Evolutionary conservation across 2,113 vertebrate genomes (phyloP).

Genomic region (Gymnobelideus leadbeateri): DNA sequence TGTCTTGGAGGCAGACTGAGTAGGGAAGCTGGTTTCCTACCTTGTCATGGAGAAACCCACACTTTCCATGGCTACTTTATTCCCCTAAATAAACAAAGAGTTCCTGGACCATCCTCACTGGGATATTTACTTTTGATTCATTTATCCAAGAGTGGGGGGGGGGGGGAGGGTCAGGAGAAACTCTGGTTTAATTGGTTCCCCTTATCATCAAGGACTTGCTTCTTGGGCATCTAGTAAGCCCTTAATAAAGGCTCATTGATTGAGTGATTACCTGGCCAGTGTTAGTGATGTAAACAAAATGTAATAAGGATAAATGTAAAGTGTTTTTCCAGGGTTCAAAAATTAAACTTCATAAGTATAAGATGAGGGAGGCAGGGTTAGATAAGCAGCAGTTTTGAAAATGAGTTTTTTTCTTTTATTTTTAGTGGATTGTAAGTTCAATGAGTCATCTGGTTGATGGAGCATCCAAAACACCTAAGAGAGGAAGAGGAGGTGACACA

Average conservation of each 20-base stretch:
- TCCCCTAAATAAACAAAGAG: background rate
- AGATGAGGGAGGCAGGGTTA: background rate
- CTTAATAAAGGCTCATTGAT: background rate
- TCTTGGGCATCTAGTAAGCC: background rate
- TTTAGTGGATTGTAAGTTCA: background rate
- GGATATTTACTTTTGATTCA: background rate
- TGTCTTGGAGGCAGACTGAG: slow-evolving; percentile 52
- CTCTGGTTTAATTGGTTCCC: background rate
- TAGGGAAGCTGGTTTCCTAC: background rate
- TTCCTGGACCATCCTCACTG: background rate
- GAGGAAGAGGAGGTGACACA: too few species aligned
- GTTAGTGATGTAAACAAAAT: slow-evolving; percentile 8
- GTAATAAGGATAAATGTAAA: background rate
- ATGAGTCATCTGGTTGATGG: background rate
- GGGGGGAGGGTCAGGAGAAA: background rate
- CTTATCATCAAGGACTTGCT: background rate
- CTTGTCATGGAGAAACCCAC: background rate
- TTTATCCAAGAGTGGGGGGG: background rate
- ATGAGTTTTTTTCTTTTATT: background rate
- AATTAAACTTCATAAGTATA: background rate
- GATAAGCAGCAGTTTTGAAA: background rate
- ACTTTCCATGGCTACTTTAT: background rate
- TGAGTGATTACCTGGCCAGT: background rate
- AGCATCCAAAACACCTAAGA: background rate
- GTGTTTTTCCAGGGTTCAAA: background rate